A percentile compares a stretch with the other conserved stretches of the same genome.
These are phyloP conservation scores for Phoeniculus purpureus DNA, from an alignment of 2,797 vertebrate species.

Conservation along the genomic window DNA sequence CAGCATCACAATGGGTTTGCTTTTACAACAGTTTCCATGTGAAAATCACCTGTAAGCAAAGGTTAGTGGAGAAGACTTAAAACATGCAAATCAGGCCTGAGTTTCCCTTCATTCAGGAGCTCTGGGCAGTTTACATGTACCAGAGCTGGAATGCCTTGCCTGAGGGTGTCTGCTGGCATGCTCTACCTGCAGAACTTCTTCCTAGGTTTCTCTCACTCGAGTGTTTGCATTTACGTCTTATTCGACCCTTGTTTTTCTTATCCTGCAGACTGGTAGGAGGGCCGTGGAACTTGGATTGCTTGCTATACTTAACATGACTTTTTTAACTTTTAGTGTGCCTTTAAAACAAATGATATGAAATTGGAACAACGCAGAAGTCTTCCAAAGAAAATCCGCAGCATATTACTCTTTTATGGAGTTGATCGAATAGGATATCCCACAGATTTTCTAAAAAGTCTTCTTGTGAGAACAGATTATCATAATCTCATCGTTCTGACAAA, in stretches of 20 bases:
- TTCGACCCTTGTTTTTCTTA: too few species aligned
- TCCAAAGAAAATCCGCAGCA: conserved; percentile 13
- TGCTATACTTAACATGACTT: not conserved
- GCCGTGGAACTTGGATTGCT: not conserved
- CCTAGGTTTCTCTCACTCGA: not conserved
- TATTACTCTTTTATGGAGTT: not conserved
- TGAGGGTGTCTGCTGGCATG: not conserved
- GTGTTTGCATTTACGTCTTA: not conserved
- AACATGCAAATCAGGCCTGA: not conserved
- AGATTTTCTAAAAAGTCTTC: not conserved
- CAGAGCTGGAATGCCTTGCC: not conserved
- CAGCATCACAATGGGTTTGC: not conserved
- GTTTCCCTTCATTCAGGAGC: not conserved
- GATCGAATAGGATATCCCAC: conserved; percentile 15
- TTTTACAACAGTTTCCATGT: not conserved
- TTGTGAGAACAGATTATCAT: not conserved
- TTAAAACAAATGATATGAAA: conserved; percentile 11
- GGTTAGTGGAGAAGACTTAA: not conserved
- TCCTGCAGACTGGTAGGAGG: not conserved
- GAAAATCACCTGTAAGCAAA: not conserved
- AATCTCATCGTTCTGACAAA: not conserved
- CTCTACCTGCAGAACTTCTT: not conserved
- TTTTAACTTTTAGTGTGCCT: not conserved
- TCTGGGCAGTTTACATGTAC: not conserved
- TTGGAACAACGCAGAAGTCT: not conserved